Percentiles rank a stretch among this genome's conserved stretches.
phyloP scores from a whole-genome alignment of 2,797 vertebrate genomes.

The Forpus xanthops region DNA sequence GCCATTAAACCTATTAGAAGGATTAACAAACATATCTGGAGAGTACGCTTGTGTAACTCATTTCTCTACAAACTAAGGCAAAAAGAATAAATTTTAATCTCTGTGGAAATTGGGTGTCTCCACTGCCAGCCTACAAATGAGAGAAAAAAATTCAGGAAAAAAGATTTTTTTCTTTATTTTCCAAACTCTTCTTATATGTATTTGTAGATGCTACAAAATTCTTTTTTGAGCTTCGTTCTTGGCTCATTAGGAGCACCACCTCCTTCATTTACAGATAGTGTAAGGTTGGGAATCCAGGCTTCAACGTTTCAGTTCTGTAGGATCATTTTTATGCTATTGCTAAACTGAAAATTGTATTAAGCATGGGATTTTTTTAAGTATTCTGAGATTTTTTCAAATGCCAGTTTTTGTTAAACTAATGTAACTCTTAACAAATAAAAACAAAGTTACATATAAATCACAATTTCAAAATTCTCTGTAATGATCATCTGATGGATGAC shows the following conservation, averaged over 20 bases:
- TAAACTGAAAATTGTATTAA: neutral
- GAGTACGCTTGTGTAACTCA: neutral
- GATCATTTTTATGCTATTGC: neutral
- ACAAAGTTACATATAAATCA: neutral
- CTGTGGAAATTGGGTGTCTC: neutral
- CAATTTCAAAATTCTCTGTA: neutral
- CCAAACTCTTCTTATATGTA: neutral
- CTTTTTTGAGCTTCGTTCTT: neutral
- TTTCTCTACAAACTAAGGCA: neutral
- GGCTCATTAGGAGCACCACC: neutral
- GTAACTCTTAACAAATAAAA: neutral
- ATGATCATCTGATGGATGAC: neutral
- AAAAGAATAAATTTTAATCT: neutral
- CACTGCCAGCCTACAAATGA: neutral
- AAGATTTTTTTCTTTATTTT: neutral
- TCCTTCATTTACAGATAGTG: neutral
- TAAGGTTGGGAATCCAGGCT: neutral
- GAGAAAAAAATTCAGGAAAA: neutral
- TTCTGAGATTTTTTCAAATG: neutral
- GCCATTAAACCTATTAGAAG: neutral
- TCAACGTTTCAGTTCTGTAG: neutral
- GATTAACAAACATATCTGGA: neutral
- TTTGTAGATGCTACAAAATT: neutral
- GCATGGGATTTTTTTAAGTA: accelerated
- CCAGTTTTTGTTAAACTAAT: neutral